A percentile compares a stretch with the other conserved stretches of the same genome.
Evolutionary conservation across 2,888 invertebrate species (phyloP).

Genomic region (Frankliniella fusca): DNA sequence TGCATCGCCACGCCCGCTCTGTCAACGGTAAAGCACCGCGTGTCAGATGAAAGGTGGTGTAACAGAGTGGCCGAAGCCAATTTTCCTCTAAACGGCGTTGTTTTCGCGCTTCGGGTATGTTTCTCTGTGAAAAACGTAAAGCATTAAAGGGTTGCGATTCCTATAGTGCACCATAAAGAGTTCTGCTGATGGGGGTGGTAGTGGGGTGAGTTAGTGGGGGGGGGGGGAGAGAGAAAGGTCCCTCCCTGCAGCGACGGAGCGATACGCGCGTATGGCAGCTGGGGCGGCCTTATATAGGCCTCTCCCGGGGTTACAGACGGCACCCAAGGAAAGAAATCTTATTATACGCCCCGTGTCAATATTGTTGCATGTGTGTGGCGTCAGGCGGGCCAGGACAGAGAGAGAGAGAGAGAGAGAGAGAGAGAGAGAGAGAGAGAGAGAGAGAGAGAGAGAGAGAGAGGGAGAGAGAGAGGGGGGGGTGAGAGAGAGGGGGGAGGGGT

Average conservation of each 20-base stretch:
- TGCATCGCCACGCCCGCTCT: too few relatives aligned
- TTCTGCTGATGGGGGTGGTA: too few relatives aligned
- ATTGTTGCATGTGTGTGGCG: conserved; percentile 20
- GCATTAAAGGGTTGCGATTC: too few relatives aligned
- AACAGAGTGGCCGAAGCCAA: too few relatives aligned
- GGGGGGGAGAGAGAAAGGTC: not conserved
- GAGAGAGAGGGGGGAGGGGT: conserved; percentile 10
- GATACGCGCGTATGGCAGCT: not conserved
- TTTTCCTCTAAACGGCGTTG: too few relatives aligned
- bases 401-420: not conserved
- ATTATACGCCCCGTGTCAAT: conserved; percentile 7
- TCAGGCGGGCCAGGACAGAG: not conserved
- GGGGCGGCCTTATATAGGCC: not conserved
- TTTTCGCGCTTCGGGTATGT: too few relatives aligned
- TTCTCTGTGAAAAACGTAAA: too few relatives aligned
- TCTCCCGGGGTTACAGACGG: not conserved
- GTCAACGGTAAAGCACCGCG: too few relatives aligned
- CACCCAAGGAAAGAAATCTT: conserved; percentile 12
- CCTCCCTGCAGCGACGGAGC: not conserved
- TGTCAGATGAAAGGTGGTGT: too few relatives aligned
- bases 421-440: not conserved
- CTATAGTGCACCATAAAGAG: too few relatives aligned
- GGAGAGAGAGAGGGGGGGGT: not conserved
- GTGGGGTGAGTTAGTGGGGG: too few relatives aligned
- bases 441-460: not conserved